phyloP scores from a whole-genome alignment of 2,888 invertebrate genomes.

The Caenorhabditis sp. region DNA sequence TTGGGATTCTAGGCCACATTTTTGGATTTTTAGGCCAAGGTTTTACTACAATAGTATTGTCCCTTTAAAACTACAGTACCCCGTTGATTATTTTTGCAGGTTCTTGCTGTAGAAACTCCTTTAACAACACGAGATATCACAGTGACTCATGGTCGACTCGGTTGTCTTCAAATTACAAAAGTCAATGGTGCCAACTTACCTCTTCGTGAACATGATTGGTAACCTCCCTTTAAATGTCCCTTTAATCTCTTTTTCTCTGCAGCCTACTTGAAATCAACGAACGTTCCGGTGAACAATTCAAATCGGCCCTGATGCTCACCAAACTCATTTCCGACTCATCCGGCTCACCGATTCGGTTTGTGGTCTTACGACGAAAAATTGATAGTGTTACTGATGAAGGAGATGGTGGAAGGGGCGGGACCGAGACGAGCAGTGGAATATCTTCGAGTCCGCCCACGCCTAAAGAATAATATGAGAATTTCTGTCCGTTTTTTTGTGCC shows the following conservation, averaged over 20 bases:
- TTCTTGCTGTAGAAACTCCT: constrained; percentile 54
- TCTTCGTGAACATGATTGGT: constrained; percentile 56
- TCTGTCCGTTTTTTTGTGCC: background rate
- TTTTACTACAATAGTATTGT: too few relatives aligned
- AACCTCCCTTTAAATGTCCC: too few relatives aligned
- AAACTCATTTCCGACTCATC: constrained; percentile 51
- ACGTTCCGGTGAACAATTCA: constrained; percentile 52
- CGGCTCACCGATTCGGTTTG: constrained; percentile 54
- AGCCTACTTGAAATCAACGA: constrained; percentile 57
- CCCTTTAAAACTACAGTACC: background rate
- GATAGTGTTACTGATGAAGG: constrained; percentile 32
- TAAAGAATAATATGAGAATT: constrained; percentile 3
- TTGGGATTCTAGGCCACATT: too few relatives aligned
- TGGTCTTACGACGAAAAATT: constrained; percentile 46
- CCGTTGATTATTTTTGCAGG: constrained; percentile 19
- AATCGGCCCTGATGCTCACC: constrained; percentile 55
- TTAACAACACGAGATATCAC: constrained; percentile 53
- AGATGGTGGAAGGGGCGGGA: constrained; percentile 9
- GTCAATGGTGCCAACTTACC: constrained; percentile 56
- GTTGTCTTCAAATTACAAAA: constrained; percentile 56
- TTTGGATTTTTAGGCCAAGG: too few relatives aligned
- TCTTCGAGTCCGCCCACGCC: constrained; percentile 41
- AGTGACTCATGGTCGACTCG: constrained; percentile 45
- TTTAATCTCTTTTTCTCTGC: too few relatives aligned
- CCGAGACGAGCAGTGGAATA: constrained; percentile 41